Base-by-base conservation (phyloP, 2,888 invertebrate species). In the Acanthosepion esculentum region DNA sequence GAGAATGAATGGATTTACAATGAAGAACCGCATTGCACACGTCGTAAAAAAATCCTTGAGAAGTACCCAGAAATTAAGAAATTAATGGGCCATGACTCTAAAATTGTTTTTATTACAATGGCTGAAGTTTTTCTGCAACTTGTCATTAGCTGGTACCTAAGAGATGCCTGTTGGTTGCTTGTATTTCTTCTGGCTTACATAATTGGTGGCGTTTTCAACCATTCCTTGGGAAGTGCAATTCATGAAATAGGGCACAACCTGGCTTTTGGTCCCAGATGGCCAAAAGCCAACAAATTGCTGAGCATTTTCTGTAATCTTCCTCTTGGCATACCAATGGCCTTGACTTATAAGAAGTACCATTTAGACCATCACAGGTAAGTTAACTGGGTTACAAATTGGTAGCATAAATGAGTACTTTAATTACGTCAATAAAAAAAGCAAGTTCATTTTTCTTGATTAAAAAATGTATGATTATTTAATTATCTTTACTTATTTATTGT, bases 1-100 rank as follows among this genome's bases (percentile, higher is more conserved):
- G 96, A 96, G 23, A 97, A 97, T 78, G 97, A 99, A 97, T 99
- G 99, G 99, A 98, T 98, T 64, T 99, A 99, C 97, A 98, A 99
- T 0, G 99, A 99, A 97, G 99, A 99, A 97, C 99, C 99, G 5
- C 99, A 99, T 97, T 99, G 99, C 7, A 98, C 98, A 95, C 98
- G 99, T 95, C 98, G 99, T 95, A 99, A 99, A 98, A 98, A 98
- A 96, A 99, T 99, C 97, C 98, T 99, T 97, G 96, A 96, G 94
- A 97, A 97, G 95, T 96, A 97, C 95, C 97, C 97, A 12, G 96
- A 97, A 95, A 97, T 97, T 48, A 97, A 97, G 95, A 96, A 96
- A 91, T 96, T 97, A 29, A 97, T 97, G 97, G 97, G 97, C 29
- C 96, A 96, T 94, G 97, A 97, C 95, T 96, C 96, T 0, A 95